These are phyloP conservation scores for Ateles fusciceps DNA, from an alignment of 2,797 vertebrate genomes.

Conservation along the genomic window DNA sequence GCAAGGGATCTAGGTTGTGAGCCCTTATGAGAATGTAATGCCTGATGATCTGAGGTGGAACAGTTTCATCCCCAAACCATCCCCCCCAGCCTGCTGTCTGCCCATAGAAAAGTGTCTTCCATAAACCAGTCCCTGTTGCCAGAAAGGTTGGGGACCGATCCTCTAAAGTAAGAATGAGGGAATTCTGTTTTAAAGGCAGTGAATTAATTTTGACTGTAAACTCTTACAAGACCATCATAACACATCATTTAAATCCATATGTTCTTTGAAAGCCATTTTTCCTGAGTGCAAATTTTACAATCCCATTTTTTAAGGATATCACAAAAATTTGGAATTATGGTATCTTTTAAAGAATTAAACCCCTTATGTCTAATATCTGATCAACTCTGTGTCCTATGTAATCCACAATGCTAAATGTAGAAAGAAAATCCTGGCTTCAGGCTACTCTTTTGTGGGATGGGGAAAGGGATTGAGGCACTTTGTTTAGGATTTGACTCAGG, in stretches of 20 bases:
- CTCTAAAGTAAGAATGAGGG: neutral
- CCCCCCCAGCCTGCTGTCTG: neutral
- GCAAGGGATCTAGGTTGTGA: neutral
- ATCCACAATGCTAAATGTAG: neutral
- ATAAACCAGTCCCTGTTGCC: neutral
- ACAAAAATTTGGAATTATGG: neutral
- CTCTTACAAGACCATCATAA: neutral
- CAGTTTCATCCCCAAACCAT: neutral
- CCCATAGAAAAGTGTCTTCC: neutral
- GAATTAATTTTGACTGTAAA: neutral
- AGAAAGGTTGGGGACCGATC: neutral
- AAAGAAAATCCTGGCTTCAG: neutral
- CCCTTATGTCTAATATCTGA: neutral
- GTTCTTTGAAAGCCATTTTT: neutral
- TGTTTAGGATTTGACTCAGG: neutral
- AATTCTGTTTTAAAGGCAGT: neutral
- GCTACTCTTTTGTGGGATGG: neutral
- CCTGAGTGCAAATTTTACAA: neutral
- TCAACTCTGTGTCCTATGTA: neutral
- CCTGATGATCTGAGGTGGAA: neutral
- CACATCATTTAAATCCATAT: neutral
- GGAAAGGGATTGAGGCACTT: neutral
- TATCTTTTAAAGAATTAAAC: neutral
- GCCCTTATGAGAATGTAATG: neutral
- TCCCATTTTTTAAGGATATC: neutral